Evolutionary conservation across 2,888 invertebrate genomes (phyloP), one percentile per base, ranked within the genome.

Genomic region (Cryptosula pallasiana): DNA sequence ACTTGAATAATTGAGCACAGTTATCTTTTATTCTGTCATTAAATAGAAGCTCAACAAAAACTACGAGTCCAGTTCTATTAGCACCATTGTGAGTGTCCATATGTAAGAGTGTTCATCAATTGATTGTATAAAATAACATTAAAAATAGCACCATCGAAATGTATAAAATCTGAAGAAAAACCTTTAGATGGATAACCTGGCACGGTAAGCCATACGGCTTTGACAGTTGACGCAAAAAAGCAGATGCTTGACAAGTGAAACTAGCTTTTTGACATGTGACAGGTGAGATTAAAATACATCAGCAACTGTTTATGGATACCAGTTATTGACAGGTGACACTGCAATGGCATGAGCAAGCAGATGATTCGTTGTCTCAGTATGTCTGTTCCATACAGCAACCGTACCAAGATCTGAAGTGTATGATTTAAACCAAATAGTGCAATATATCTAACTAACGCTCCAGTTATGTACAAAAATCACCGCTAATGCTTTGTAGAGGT

Each of bases 391-490:
- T 13, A 45, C 45, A 45, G 45, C 5, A 20, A 45, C 45, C 45
- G 20, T 45, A 20, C 45, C n/a, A n/a, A n/a, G n/a, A n/a, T n/a
- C n/a, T n/a, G n/a, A n/a, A n/a, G n/a, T n/a, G n/a, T n/a, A n/a
- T n/a, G n/a, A n/a, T n/a, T n/a, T n/a, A n/a, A n/a, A n/a, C n/a
- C n/a, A n/a, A n/a, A n/a, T n/a, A n/a, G 45, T 45, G 45, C 45
- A 45, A 45, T 45, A 45, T 45, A 45, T 45, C 57, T 57, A 57
- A 57, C 57, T 57, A 57, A 57, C n/a, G 45, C 57, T 57, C 25
- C 57, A 57, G 57, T 13, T 57, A 57, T 57, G 57, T 57, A 57
- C 57, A 57, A 57, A 57, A 57, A 57, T 57, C 57, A 57, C 57
- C 57, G n/a, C 57, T 16, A 57, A 13, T 57, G 57, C 57, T 57